Percentiles rank a stretch among this genome's conserved stretches.
phyloP scores from a whole-genome alignment of 2,797 vertebrate species.

The Euphonia xanthogaster region DNA sequence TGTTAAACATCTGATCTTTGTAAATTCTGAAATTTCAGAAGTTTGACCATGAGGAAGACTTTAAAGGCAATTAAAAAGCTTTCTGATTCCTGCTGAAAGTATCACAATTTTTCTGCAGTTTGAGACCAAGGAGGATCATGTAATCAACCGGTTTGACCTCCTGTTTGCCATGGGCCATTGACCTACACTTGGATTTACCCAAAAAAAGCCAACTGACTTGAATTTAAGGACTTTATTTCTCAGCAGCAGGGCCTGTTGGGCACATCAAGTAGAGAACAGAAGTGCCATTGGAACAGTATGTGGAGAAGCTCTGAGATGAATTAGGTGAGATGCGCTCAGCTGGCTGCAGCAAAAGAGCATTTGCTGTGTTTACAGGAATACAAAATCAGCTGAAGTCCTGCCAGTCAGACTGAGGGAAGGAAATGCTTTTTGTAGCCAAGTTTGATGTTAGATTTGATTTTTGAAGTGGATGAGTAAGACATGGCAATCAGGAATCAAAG shows the following conservation, averaged over 20 bases:
- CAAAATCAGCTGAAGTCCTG: not conserved
- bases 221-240: not conserved
- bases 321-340: not conserved
- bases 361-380: not conserved
- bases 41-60: not conserved
- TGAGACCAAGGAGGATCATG: not conserved
- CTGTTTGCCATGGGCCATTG: not conserved
- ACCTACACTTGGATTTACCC: not conserved
- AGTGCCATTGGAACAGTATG: not conserved
- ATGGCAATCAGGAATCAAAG: not conserved
- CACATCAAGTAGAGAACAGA: not conserved
- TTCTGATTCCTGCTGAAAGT: not conserved
- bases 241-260: not conserved
- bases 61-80: not conserved
- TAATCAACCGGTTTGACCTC: not conserved
- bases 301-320: not conserved
- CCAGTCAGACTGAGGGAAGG: not conserved
- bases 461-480: not conserved
- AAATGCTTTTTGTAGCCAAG: not conserved
- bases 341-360: not conserved
- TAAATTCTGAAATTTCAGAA: not conserved
- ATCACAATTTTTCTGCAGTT: not conserved
- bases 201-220: not conserved
- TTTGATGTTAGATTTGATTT: not conserved
- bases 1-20: not conserved